Evolutionary conservation across 2,113 vertebrate species (phyloP).

Genomic region (Phyllostomus discolor): DNA sequence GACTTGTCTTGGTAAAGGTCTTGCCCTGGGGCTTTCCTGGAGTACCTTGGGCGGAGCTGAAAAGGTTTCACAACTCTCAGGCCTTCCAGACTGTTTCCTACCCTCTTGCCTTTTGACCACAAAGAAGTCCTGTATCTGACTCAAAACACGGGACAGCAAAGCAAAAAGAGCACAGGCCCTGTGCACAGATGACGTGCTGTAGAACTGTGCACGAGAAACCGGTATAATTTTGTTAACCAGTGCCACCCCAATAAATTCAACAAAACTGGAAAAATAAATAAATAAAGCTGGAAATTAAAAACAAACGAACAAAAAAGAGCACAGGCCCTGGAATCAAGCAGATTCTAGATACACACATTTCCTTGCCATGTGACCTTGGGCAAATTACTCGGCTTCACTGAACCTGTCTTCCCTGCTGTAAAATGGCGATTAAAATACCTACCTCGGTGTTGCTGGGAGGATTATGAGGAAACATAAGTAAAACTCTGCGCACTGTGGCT

Average conservation of each 20-base stretch:
- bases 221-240: no score
- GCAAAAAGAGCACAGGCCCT: background rate
- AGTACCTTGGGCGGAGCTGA: background rate
- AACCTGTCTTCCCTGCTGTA: slow-evolving; percentile 39
- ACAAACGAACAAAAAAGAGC: background rate
- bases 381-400: slow-evolving; percentile 35
- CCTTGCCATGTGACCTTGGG: slow-evolving; percentile 35
- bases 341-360: background rate
- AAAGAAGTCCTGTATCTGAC: background rate
- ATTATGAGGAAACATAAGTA: slow-evolving; percentile 59
- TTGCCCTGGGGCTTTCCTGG: background rate
- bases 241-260: no score
- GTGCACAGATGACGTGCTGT: no score
- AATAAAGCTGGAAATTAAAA: no score
- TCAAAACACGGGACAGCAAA: background rate
- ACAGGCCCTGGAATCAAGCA: background rate
- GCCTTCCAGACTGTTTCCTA: background rate
- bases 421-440: slow-evolving; percentile 52
- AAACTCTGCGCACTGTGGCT: slow-evolving; percentile 47
- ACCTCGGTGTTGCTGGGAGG: slow-evolving; percentile 29
- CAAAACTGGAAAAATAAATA: no score
- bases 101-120: background rate
- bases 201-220: no score
- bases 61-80: background rate
- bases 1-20: background rate